A percentile compares a stretch with the other conserved stretches of the same genome.
Conservation (phyloP, 2,113 vertebrate genomes). For the Pitta sordida region DNA sequence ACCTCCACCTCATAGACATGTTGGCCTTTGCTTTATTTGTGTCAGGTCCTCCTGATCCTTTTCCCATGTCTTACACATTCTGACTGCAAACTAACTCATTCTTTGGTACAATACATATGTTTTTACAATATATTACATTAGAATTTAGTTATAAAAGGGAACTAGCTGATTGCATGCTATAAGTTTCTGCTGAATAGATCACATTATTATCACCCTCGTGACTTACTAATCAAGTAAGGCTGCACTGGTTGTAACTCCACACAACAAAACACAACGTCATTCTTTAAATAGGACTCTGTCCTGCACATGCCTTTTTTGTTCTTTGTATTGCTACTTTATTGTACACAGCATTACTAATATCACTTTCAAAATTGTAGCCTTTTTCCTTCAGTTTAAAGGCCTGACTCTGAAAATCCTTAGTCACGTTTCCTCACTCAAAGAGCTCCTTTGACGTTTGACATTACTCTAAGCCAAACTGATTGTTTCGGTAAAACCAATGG, state of each 20-base stretch:
- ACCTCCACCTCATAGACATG: background rate
- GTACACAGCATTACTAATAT: background rate
- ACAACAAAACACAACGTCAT: background rate
- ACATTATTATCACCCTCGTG: background rate
- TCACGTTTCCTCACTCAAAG: background rate
- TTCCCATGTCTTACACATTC: background rate
- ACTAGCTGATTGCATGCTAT: background rate
- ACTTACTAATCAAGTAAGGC: background rate
- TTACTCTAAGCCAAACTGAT: background rate
- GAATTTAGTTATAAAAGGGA: background rate
- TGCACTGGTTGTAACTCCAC: background rate
- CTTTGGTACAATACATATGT: background rate
- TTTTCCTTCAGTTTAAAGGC: background rate
- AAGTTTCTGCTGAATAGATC: background rate
- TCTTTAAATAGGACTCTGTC: background rate
- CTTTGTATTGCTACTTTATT: background rate
- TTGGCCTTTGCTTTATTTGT: background rate
- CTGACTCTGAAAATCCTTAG: background rate
- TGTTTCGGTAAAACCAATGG: background rate
- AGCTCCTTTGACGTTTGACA: background rate
- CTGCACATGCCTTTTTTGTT: background rate
- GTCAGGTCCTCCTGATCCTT: background rate
- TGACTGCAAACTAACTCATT: background rate
- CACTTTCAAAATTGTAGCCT: background rate
- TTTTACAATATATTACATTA: background rate